Conservation (phyloP, 2,797 vertebrate genomes). For the Alectoris magna region DNA sequence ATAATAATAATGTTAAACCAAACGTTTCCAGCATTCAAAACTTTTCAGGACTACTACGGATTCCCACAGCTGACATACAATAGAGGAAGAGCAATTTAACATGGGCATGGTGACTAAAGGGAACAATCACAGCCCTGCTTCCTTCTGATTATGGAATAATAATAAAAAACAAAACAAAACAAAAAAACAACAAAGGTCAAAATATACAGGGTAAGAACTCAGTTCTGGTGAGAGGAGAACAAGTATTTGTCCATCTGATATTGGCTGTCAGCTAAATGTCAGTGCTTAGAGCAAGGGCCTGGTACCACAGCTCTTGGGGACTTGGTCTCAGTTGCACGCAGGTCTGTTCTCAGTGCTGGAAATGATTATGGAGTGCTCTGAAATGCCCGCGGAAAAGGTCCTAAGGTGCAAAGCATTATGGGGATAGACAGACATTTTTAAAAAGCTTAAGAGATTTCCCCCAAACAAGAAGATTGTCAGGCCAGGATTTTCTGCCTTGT, state of each 20-base stretch:
- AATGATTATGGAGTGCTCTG: background rate
- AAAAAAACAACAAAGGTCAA: background rate
- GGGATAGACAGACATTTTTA: background rate
- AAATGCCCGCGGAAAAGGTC: background rate
- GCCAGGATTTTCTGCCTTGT: background rate
- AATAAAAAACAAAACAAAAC: background rate
- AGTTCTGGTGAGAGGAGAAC: background rate
- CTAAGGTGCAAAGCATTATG: background rate
- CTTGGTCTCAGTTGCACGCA: background rate
- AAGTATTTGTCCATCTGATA: background rate
- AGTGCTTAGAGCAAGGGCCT: background rate
- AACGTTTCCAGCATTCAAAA: constrained; percentile 12
- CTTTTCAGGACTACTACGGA: background rate
- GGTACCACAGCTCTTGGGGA: background rate
- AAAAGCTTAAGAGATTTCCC: constrained; percentile 6
- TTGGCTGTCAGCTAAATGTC: background rate
- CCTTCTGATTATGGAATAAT: background rate
- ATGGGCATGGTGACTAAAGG: background rate
- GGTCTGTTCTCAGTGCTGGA: background rate
- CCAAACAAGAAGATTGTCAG: background rate
- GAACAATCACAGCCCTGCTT: background rate
- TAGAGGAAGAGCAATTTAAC: background rate
- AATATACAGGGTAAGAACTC: background rate
- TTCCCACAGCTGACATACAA: background rate
- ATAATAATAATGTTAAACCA: background rate